phyloP scores from a whole-genome alignment of 1,140 invertebrate species.

The Argopecten irradians region DNA sequence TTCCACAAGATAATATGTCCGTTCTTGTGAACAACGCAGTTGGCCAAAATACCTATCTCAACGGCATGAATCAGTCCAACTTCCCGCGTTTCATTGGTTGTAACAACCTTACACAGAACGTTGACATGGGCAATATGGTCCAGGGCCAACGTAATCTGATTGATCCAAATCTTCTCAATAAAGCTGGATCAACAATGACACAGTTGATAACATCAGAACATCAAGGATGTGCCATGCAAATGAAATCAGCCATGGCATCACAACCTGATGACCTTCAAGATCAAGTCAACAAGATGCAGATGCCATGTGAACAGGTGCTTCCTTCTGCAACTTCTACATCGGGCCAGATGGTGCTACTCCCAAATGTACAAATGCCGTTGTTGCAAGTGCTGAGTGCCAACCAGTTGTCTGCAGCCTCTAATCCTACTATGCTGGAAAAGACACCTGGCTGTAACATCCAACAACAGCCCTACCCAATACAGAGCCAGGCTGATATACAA shows the following conservation, averaged over 20 bases:
- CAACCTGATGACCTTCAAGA: conserved; percentile 33
- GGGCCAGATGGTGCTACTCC: conserved; percentile 50
- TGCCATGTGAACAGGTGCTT: neutral
- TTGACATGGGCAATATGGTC: conserved; percentile 5
- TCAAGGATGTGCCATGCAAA: conserved; percentile 19
- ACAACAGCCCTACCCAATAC: neutral
- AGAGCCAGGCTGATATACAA: conserved; percentile 25
- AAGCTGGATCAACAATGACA: neutral
- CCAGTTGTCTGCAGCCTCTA: conserved; percentile 31
- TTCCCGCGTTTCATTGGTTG: conserved; percentile 1
- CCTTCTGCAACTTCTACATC: neutral
- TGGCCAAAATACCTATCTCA: neutral
- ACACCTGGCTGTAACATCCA: neutral
- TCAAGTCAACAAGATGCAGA: neutral
- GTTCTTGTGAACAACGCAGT: neutral
- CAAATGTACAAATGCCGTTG: conserved; percentile 55
- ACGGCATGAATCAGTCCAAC: neutral
- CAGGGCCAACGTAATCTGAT: neutral
- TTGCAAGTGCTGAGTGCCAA: conserved; percentile 53
- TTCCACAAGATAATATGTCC: conserved; percentile 4
- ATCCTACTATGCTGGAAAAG: neutral
- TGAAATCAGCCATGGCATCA: conserved; percentile 35
- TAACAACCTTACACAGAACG: neutral
- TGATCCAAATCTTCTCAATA: neutral
- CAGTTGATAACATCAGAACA: conserved; percentile 26